A percentile compares a stretch with the other conserved stretches of the same genome.
phyloP scores from a whole-genome alignment of 2,888 invertebrate species.

The Metalampra italica region DNA sequence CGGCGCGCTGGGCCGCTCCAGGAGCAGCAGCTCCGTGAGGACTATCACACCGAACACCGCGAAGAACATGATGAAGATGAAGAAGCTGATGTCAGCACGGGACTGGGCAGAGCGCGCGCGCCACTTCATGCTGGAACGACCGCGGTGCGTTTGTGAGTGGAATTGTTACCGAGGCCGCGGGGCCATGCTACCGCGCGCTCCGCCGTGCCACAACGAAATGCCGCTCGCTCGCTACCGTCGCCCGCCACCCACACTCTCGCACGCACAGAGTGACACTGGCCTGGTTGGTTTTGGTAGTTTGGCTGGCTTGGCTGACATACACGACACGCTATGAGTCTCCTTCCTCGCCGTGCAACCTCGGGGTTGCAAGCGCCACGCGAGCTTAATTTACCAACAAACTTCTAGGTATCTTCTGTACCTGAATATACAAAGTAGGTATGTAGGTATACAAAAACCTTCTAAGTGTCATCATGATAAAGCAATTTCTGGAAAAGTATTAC shows the following conservation, averaged over 20 bases:
- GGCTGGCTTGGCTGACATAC: too few species aligned
- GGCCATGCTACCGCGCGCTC: constrained; percentile 36
- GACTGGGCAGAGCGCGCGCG: constrained; percentile 79
- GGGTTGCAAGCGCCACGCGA: constrained; percentile 37
- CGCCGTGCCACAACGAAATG: constrained; percentile 34
- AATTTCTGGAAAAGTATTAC: too few species aligned
- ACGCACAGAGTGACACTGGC: constrained; percentile 4
- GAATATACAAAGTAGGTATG: too few species aligned
- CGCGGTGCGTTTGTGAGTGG: constrained; percentile 29
- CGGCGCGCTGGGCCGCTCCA: constrained; percentile 78
- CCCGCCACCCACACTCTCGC: constrained; percentile 15
- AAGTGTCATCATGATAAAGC: too few species aligned
- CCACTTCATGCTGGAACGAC: constrained; percentile 62
- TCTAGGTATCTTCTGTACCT: too few species aligned
- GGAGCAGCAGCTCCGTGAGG: constrained; percentile 87
- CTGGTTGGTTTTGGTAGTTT: too few species aligned
- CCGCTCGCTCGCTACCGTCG: constrained; percentile 30
- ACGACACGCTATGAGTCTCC: neutral
- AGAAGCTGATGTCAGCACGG: constrained; percentile 92
- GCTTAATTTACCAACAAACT: constrained; percentile 12
- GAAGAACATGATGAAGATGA: constrained; percentile 94
- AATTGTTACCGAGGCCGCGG: constrained; percentile 39
- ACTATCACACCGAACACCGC: constrained; percentile 92
- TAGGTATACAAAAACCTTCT: too few species aligned
- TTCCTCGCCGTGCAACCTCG: constrained; percentile 19